phyloP scores from a whole-genome alignment of 2,113 vertebrate genomes.

The Merops nubicus region DNA sequence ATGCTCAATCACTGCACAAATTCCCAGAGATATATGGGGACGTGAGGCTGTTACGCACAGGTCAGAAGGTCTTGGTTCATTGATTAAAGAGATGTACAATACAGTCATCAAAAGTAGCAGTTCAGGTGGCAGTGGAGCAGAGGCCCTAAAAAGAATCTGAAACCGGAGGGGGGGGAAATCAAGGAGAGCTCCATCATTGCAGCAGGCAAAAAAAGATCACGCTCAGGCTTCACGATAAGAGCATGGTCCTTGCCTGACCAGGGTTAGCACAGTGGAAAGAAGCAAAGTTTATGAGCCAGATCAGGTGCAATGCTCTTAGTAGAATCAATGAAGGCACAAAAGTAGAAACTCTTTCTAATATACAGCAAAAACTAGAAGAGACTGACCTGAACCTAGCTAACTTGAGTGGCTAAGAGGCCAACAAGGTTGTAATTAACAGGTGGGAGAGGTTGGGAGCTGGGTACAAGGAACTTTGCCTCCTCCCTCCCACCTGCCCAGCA shows the following conservation, averaged over 20 bases:
- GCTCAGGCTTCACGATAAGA: neutral
- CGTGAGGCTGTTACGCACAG: neutral
- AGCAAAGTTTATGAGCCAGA: neutral
- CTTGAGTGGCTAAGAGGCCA: neutral
- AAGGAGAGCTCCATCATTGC: neutral
- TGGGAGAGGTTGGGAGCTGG: neutral
- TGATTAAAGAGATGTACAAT: neutral
- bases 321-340: neutral
- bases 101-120: neutral
- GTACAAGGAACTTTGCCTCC: neutral
- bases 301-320: accelerated
- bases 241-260: accelerated
- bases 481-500: neutral
- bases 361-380: neutral
- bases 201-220: neutral
- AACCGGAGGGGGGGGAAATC: neutral
- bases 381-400: neutral
- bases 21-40: neutral
- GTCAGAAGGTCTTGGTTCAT: neutral
- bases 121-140: neutral
- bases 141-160: neutral
- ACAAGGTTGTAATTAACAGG: neutral
- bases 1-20: neutral
- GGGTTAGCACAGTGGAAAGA: neutral
- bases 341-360: neutral